These are phyloP conservation scores for Capreolus pygargus DNA, from an alignment of 2,113 vertebrate genomes.

Conservation along the genomic window DNA sequence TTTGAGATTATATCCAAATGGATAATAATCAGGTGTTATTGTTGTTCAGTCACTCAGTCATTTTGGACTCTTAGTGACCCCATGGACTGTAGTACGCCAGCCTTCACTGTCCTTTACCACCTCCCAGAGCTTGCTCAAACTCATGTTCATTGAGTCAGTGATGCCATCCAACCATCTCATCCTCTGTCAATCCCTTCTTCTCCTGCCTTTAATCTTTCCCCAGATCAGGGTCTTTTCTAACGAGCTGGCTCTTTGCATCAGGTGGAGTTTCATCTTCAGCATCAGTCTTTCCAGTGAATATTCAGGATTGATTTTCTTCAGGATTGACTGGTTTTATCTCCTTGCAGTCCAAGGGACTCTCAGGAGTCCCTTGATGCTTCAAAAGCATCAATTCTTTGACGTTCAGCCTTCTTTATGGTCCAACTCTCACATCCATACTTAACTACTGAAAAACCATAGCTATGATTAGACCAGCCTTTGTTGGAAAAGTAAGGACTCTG, in stretches of 20 bases:
- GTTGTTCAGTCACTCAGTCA: accelerated
- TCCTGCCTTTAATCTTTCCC: neutral
- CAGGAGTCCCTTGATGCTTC: neutral
- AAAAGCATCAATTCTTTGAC: neutral
- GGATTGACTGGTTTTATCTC: neutral
- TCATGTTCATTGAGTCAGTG: neutral
- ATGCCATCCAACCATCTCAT: neutral
- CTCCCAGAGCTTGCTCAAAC: neutral
- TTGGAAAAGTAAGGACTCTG: neutral
- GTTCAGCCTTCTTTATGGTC: neutral
- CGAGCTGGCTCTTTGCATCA: neutral
- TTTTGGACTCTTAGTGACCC: neutral
- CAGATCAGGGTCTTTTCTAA: neutral
- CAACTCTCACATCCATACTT: neutral
- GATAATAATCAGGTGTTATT: neutral
- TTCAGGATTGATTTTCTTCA: neutral
- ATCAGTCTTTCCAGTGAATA: neutral
- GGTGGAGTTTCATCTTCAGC: neutral
- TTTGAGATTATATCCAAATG: neutral
- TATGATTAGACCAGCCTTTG: neutral
- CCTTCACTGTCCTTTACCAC: neutral
- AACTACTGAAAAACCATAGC: neutral
- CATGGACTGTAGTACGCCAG: neutral
- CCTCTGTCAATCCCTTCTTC: neutral
- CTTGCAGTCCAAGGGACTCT: neutral